Evolutionary conservation across 2,113 vertebrate species (phyloP).

Genomic region (Daubentonia madagascariensis): DNA sequence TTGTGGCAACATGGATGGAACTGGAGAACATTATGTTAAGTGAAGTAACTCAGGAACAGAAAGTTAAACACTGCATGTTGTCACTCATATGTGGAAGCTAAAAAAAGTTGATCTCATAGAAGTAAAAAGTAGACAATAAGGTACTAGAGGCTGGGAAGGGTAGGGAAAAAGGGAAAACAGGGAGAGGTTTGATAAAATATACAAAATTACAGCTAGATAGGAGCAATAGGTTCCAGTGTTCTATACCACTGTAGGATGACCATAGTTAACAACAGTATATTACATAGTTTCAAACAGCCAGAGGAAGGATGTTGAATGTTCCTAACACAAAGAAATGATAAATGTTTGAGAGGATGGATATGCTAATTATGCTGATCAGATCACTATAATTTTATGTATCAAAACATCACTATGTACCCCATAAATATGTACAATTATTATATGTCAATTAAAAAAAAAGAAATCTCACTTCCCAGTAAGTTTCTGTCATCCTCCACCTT

Average conservation of each 20-base stretch:
- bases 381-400: background rate
- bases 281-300: background rate
- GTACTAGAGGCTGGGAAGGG: background rate
- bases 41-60: no score
- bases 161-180: background rate
- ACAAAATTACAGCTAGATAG: background rate
- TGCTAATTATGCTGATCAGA: background rate
- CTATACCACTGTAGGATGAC: background rate
- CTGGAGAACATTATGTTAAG: no score
- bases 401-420: background rate
- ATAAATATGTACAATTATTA: background rate
- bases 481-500: no score
- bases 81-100: no score
- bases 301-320: background rate
- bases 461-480: no score
- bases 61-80: no score
- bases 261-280: background rate
- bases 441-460: background rate
- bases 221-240: background rate
- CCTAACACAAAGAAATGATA: background rate
- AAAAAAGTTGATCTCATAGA: no score
- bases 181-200: background rate
- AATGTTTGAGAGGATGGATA: background rate
- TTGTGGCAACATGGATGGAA: no score
- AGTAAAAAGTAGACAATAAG: no score